Evolutionary conservation across 2,888 invertebrate genomes (phyloP).

Genomic region (Xanthorhoe designata): DNA sequence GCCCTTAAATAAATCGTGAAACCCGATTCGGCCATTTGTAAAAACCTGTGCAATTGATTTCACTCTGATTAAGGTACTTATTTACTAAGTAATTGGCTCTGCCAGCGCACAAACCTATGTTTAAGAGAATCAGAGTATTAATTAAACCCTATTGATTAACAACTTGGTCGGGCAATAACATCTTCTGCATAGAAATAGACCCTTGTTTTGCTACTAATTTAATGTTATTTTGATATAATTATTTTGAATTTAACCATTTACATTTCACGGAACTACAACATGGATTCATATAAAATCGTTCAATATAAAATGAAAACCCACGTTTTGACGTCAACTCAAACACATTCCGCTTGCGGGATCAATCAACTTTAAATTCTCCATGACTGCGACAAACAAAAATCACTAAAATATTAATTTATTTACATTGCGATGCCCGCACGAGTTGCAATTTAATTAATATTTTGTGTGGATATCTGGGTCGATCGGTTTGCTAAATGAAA

Average conservation of each 20-base stretch:
- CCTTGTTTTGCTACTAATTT: not conserved
- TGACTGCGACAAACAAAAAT: constrained; percentile 21
- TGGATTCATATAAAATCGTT: no score
- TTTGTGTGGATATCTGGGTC: constrained; percentile 19
- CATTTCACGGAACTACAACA: not conserved
- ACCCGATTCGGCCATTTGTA: constrained; percentile 34
- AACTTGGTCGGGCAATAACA: not conserved
- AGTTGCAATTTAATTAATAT: constrained; percentile 34
- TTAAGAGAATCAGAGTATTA: not conserved
- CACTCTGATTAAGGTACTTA: constrained; percentile 33
- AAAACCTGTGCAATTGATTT: constrained; percentile 41
- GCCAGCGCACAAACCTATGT: not conserved
- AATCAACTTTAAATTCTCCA: constrained; percentile 24
- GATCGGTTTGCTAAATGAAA: constrained; percentile 22
- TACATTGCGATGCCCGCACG: constrained; percentile 22
- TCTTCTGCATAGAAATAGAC: not conserved
- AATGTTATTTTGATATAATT: not conserved
- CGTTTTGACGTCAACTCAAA: constrained; percentile 2
- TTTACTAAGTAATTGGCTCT: constrained; percentile 25
- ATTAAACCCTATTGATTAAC: not conserved
- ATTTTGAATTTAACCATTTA: no score
- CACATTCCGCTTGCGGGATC: constrained; percentile 17
- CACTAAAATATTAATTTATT: constrained; percentile 33
- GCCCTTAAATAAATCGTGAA: constrained; percentile 35
- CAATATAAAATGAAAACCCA: not conserved